phyloP scores from a whole-genome alignment of 2,113 vertebrate genomes.

The Halcyon malimbica region DNA sequence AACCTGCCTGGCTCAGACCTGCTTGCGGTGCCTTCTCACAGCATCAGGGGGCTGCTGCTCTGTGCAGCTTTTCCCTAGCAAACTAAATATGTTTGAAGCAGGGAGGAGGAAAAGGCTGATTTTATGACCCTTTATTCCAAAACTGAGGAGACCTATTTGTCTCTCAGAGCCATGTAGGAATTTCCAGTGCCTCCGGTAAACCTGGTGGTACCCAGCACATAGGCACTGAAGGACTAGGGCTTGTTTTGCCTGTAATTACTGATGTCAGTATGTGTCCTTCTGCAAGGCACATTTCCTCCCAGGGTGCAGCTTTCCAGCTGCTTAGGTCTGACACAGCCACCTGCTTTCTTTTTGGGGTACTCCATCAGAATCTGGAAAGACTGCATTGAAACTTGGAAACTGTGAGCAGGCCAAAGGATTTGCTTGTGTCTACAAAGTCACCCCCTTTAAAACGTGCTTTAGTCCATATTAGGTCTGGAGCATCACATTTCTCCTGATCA shows the following conservation, averaged over 20 bases:
- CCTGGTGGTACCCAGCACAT: not conserved
- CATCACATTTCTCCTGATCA: constrained; percentile 24
- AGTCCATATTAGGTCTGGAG: not conserved
- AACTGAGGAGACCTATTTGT: not conserved
- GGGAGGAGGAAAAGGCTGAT: not conserved
- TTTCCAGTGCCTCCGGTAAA: not conserved
- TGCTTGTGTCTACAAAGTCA: constrained; percentile 22
- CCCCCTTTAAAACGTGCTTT: not conserved
- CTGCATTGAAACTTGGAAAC: not conserved
- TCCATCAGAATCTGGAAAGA: not conserved
- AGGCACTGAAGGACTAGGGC: not conserved
- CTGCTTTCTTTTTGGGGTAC: not conserved
- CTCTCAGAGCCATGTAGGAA: not conserved
- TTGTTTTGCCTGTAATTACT: not conserved
- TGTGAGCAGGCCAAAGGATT: not conserved
- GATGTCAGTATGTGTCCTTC: not conserved
- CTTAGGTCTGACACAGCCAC: not conserved
- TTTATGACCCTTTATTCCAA: not conserved
- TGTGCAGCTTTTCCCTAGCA: not conserved
- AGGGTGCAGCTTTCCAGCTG: not conserved
- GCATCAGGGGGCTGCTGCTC: not conserved
- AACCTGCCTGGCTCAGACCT: not conserved
- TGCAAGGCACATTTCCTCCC: not conserved
- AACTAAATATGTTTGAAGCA: not conserved
- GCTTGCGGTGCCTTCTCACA: not conserved